Conservation (phyloP, 1,140 invertebrate genomes). For the Calliopsis andreniformis region DNA sequence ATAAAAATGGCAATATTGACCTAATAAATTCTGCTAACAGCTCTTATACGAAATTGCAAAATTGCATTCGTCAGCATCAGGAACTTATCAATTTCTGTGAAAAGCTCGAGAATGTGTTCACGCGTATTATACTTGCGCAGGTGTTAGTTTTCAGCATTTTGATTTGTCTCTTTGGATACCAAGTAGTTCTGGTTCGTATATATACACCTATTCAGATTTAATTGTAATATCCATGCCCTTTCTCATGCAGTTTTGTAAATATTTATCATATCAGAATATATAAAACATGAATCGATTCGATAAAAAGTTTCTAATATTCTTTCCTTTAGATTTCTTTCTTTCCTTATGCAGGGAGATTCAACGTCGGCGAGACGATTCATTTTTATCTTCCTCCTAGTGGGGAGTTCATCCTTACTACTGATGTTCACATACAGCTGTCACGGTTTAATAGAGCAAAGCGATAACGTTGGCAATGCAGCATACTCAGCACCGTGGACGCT, state of each 20-base stretch:
- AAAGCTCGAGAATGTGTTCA: constrained; percentile 46
- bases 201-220: background rate
- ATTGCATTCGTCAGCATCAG: constrained; percentile 43
- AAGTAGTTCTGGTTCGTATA: constrained; percentile 54
- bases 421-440: constrained; percentile 44
- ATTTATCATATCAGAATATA: too few species aligned
- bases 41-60: constrained; percentile 23
- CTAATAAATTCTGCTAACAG: background rate
- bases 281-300: too few species aligned
- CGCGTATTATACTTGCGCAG: constrained; percentile 35
- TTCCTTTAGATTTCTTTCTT: too few species aligned
- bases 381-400: constrained; percentile 32
- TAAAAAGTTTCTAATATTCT: too few species aligned
- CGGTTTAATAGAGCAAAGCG: constrained; percentile 47
- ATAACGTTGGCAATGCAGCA: constrained; percentile 25
- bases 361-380: constrained; percentile 15
- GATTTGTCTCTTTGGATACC: constrained; percentile 53
- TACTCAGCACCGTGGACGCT: constrained; percentile 38
- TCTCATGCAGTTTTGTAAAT: background rate
- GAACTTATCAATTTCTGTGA: constrained; percentile 40
- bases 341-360: background rate
- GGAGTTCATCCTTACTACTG: constrained; percentile 28
- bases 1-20: background rate
- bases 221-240: too few species aligned
- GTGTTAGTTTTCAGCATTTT: constrained; percentile 48